Evolutionary conservation across 1,140 invertebrate species (phyloP).

Genomic region (Temnothorax longispinosus): DNA sequence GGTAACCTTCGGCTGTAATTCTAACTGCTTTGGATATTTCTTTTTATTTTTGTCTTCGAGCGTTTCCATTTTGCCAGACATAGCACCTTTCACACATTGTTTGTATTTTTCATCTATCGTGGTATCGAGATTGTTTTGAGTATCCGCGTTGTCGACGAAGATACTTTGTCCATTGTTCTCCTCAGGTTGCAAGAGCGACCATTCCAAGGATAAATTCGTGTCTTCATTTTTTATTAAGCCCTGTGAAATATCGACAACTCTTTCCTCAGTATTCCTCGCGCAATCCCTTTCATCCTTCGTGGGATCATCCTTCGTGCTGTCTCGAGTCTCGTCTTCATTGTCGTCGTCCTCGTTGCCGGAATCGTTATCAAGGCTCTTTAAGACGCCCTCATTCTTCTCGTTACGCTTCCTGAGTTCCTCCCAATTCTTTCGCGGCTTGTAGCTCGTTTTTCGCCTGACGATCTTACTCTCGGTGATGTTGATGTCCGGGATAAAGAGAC

Average conservation of each 20-base stretch:
- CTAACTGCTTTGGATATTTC: slow-evolving; percentile 23
- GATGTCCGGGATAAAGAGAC: slow-evolving; percentile 86
- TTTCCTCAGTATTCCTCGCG: not conserved
- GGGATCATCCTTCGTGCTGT: not conserved
- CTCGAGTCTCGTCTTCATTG: slow-evolving; percentile 67
- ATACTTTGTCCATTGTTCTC: slow-evolving; percentile 59
- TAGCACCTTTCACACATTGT: slow-evolving; percentile 80
- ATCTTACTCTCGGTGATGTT: slow-evolving; percentile 85
- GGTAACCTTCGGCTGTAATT: not conserved
- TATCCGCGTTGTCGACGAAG: slow-evolving; percentile 62
- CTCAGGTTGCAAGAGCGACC: slow-evolving; percentile 67
- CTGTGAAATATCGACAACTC: not conserved
- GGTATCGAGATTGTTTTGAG: slow-evolving; percentile 73
- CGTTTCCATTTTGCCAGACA: slow-evolving; percentile 45
- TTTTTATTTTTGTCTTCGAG: not conserved
- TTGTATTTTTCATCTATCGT: slow-evolving; percentile 83
- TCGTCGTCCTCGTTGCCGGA: slow-evolving; percentile 82
- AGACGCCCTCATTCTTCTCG: slow-evolving; percentile 83
- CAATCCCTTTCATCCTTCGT: not conserved
- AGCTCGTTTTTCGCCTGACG: slow-evolving; percentile 84
- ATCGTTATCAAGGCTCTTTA: slow-evolving; percentile 79
- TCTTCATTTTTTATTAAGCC: not conserved
- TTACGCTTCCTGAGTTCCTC: slow-evolving; percentile 83
- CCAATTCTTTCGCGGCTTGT: slow-evolving; percentile 84
- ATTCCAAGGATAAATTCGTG: slow-evolving; percentile 38